Conservation (phyloP, 1,140 invertebrate genomes). For the Conus ventricosus region DNA sequence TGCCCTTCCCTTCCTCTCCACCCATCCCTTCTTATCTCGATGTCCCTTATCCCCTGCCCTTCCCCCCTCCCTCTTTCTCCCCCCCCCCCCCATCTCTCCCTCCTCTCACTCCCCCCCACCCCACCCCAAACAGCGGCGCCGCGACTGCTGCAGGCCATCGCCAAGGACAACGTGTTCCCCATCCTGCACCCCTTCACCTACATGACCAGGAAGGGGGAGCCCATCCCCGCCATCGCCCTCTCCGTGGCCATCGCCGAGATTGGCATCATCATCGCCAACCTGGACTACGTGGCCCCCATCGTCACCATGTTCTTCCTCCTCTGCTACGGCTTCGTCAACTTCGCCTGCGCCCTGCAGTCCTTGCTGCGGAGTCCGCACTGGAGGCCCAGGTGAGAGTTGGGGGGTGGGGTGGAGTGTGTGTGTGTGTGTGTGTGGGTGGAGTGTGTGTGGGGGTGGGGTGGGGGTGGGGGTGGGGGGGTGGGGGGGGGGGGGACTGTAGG, state of each 20-base stretch:
- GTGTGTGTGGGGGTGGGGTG: conserved; percentile 99
- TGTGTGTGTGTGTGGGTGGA: conserved; percentile 93
- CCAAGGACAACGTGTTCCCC: conserved; percentile 96
- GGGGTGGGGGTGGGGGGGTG: not conserved
- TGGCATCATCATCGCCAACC: conserved; percentile 88
- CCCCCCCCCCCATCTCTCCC: not conserved
- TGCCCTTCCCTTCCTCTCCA: no score
- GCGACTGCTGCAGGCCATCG: conserved; percentile 90
- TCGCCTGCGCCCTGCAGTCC: conserved; percentile 97
- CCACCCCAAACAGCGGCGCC: conserved; percentile 76
- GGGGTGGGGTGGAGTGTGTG: not conserved
- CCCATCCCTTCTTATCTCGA: no score
- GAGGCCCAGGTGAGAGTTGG: conserved; percentile 85
- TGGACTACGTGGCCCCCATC: conserved; percentile 77
- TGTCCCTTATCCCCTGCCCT: not conserved
- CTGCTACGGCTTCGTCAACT: conserved; percentile 93
- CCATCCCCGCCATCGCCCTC: conserved; percentile 91
- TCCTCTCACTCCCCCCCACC: not conserved
- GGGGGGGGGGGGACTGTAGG: no score
- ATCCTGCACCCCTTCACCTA: conserved; percentile 94
- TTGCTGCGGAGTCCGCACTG: conserved; percentile 94
- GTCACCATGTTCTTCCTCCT: conserved; percentile 93
- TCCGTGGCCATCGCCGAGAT: conserved; percentile 94
- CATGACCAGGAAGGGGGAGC: conserved; percentile 91
- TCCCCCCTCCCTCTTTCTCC: not conserved